phyloP scores from a whole-genome alignment of 2,113 vertebrate species.

The Pedionomus torquatus region DNA sequence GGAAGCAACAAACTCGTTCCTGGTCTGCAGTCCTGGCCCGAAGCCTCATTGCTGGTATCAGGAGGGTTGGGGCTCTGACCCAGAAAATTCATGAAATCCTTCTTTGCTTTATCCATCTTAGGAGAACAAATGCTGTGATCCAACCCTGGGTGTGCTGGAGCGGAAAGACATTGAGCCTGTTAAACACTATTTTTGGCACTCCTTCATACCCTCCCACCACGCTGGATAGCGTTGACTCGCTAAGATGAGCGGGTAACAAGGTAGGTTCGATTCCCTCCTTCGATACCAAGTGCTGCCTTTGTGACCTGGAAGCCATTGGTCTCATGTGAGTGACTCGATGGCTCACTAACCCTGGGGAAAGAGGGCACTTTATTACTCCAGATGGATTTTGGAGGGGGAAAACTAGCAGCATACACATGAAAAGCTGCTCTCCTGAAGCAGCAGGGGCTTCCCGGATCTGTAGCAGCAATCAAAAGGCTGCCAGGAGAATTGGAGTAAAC shows the following conservation, averaged over 20 bases:
- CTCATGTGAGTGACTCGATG: neutral
- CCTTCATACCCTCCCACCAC: neutral
- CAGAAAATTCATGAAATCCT: neutral
- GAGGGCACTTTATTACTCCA: neutral
- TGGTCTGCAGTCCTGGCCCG: neutral
- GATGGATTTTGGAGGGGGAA: neutral
- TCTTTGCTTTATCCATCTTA: slow-evolving; percentile 52
- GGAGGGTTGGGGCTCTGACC: neutral
- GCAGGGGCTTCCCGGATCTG: neutral
- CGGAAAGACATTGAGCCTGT: neutral
- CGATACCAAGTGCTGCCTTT: neutral
- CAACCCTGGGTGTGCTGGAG: neutral
- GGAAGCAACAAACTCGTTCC: neutral
- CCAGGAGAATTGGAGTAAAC: neutral
- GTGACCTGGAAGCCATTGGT: neutral
- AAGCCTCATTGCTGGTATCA: neutral
- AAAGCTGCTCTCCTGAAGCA: slow-evolving; percentile 13
- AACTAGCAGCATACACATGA: neutral
- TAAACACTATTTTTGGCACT: neutral
- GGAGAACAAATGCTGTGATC: neutral
- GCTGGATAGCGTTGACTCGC: neutral
- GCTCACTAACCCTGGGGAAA: neutral
- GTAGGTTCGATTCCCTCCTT: neutral
- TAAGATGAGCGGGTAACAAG: neutral
- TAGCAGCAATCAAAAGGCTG: neutral